phyloP scores from a whole-genome alignment of 2,113 vertebrate species.

The Gallinago undulata region DNA sequence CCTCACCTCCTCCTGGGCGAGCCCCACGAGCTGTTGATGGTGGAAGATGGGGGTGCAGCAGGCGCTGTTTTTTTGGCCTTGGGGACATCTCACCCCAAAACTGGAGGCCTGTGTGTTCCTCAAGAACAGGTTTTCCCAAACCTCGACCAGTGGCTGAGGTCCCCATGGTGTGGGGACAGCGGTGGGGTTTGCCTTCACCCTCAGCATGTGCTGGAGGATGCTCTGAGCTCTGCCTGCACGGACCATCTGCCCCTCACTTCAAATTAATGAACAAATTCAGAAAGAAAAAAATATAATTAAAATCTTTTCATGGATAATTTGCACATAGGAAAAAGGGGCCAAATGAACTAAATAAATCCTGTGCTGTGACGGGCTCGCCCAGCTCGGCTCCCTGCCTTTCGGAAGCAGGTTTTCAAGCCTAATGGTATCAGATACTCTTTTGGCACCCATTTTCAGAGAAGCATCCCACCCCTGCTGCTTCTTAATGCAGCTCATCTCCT shows the following conservation, averaged over 20 bases:
- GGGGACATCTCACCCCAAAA: neutral
- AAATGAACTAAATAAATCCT: neutral
- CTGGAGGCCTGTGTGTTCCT: neutral
- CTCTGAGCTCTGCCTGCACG: neutral
- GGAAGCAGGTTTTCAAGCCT: constrained; percentile 17
- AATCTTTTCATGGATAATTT: neutral
- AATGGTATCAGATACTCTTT: constrained; percentile 48
- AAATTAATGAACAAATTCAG: neutral
- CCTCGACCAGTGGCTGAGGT: accelerated
- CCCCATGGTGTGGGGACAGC: accelerated
- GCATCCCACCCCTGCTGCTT: constrained; percentile 58
- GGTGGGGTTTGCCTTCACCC: neutral
- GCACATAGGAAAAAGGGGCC: neutral
- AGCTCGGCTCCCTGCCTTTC: neutral
- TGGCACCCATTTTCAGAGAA: constrained; percentile 37
- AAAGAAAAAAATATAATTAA: neutral
- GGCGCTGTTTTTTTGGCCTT: accelerated
- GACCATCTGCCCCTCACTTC: neutral
- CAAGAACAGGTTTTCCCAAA: accelerated
- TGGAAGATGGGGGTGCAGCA: accelerated
- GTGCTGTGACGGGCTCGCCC: neutral
- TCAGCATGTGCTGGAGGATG: neutral
- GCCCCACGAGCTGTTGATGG: neutral
- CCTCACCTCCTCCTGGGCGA: neutral
- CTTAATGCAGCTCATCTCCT: constrained; percentile 77